These are phyloP conservation scores for Craseonycteris thonglongyai DNA, from an alignment of 2,113 vertebrate genomes.

Conservation along the genomic window DNA sequence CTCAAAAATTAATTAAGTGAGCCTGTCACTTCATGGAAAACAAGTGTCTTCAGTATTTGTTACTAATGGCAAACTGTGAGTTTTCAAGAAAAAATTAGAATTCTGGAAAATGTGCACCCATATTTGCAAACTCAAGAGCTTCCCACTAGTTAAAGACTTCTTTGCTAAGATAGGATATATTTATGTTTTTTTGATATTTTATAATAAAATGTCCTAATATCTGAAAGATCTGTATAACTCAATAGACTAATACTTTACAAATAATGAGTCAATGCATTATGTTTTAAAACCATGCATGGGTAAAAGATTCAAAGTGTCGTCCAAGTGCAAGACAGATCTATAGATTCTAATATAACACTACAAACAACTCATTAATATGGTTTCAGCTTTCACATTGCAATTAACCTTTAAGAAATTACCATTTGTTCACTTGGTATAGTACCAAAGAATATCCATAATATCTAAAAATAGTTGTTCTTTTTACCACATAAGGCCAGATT, in stretches of 20 bases:
- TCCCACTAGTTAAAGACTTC: not conserved
- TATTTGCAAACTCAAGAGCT: not conserved
- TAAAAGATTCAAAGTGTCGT: not conserved
- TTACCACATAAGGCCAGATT: not conserved
- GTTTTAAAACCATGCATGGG: not conserved
- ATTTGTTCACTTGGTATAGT: not conserved
- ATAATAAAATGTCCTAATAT: not conserved
- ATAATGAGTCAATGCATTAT: not conserved
- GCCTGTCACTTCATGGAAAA: not conserved
- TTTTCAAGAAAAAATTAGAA: not conserved
- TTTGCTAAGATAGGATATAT: not conserved
- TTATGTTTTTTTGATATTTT: not conserved
- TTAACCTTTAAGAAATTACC: constrained; percentile 6
- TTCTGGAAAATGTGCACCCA: not conserved
- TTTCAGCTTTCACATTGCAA: not conserved
- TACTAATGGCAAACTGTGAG: not conserved
- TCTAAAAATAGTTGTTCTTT: not conserved
- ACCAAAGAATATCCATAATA: not conserved
- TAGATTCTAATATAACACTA: not conserved
- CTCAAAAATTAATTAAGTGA: not conserved
- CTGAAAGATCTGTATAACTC: not conserved
- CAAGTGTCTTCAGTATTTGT: not conserved
- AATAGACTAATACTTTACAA: constrained; percentile 21
- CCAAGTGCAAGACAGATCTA: not conserved
- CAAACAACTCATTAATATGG: not conserved